Conservation (phyloP, 1,140 invertebrate genomes). For the Aradophagus sp. region DNA sequence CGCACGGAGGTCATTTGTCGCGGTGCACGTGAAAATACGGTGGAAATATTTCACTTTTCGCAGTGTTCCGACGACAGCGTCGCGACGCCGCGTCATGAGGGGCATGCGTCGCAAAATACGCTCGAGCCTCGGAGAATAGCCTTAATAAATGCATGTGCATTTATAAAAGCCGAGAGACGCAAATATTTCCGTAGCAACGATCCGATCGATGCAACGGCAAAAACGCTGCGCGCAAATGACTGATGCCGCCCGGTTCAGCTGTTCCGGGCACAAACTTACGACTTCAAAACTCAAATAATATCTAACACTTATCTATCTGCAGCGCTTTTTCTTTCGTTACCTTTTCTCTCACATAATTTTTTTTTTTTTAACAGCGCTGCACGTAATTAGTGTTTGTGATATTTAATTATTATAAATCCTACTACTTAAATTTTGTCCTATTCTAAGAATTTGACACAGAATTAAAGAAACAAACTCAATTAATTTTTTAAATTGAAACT, state of each 20-base stretch:
- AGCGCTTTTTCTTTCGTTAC: no score
- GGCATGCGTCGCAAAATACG: slow-evolving; percentile 71
- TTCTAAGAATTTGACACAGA: no score
- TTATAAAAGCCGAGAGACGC: slow-evolving; percentile 70
- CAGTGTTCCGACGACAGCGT: slow-evolving; percentile 72
- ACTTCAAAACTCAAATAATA: slow-evolving; percentile 23
- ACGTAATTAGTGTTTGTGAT: no score
- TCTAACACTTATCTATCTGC: no score
- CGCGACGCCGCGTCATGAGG: slow-evolving; percentile 71
- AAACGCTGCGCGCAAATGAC: slow-evolving; percentile 48
- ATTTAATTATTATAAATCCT: no score
- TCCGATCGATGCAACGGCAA: slow-evolving; percentile 55
- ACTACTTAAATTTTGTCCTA: no score
- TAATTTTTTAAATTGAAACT: no score
- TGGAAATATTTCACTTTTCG: slow-evolving; percentile 75
- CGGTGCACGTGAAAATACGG: slow-evolving; percentile 72
- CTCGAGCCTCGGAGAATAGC: slow-evolving; percentile 64
- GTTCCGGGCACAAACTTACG: no score
- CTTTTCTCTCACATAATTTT: slow-evolving; percentile 6
- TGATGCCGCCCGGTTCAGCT: slow-evolving; percentile 31
- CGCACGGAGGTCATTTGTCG: slow-evolving; percentile 73
- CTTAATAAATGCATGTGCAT: slow-evolving; percentile 74
- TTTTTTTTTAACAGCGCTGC: no score
- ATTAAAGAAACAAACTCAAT: no score
- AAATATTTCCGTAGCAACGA: slow-evolving; percentile 60